phyloP scores from a whole-genome alignment of 2,888 invertebrate genomes.

The Pristionchus exspectatus region DNA sequence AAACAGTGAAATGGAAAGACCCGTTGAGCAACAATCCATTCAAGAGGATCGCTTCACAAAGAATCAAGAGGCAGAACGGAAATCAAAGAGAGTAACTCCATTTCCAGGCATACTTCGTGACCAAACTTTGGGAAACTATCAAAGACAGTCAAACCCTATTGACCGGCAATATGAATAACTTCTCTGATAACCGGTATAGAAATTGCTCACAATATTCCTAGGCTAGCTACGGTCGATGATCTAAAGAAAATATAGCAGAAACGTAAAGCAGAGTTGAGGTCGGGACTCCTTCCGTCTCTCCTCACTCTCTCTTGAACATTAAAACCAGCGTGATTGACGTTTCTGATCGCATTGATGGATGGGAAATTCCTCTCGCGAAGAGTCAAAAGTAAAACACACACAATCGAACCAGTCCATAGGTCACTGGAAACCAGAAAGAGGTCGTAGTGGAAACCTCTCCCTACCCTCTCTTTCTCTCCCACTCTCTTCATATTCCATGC shows the following conservation, averaged over 20 bases:
- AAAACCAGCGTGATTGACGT: conserved; percentile 34
- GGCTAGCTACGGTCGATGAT: neutral
- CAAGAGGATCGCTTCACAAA: neutral
- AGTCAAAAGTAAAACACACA: neutral
- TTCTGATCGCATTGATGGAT: neutral
- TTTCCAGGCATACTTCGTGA: neutral
- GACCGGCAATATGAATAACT: neutral
- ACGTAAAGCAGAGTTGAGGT: neutral
- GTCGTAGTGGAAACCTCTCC: neutral
- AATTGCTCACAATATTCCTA: neutral
- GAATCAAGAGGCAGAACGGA: neutral
- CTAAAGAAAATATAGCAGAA: neutral
- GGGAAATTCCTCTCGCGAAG: neutral
- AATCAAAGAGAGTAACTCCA: neutral
- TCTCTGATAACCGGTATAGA: neutral
- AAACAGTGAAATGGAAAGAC: conserved; percentile 3
- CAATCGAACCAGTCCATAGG: neutral
- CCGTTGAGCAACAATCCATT: neutral
- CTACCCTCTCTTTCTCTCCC: neutral
- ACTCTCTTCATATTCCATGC: neutral
- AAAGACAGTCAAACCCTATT: neutral
- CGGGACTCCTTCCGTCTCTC: neutral
- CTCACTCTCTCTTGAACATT: neutral
- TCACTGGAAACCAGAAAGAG: neutral
- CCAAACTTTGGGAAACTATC: neutral